Percentiles rank a stretch among this genome's conserved stretches.
Conservation (phyloP, 1,140 invertebrate species). For the Anoplolepis gracilipes region DNA sequence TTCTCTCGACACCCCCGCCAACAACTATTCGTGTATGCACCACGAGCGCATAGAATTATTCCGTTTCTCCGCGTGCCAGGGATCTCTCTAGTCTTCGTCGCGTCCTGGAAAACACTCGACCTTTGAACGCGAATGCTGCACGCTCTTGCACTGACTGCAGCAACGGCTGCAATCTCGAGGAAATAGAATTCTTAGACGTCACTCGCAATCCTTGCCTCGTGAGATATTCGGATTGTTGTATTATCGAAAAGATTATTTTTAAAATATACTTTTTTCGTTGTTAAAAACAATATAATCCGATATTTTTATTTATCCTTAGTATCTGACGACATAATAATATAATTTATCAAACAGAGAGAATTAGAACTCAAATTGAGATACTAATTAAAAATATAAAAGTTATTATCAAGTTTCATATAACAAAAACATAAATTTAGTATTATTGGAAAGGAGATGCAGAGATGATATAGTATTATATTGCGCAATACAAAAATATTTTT, state of each 20-base stretch:
- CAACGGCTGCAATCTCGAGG: conserved; percentile 32
- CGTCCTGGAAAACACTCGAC: conserved; percentile 39
- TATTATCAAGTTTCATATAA: not conserved
- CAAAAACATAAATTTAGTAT: not conserved
- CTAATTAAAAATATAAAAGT: not conserved
- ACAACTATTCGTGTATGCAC: conserved; percentile 46
- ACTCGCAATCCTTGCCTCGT: not conserved
- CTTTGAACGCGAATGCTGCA: conserved; percentile 29
- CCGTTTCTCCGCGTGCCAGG: conserved; percentile 53
- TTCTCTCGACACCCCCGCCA: conserved; percentile 1
- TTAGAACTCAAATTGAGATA: not conserved
- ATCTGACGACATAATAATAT: not conserved
- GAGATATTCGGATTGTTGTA: not conserved
- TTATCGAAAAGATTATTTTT: not conserved
- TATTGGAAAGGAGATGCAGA: not conserved
- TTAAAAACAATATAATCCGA: not conserved
- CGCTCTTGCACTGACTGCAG: conserved; percentile 15
- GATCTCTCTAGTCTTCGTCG: conserved; percentile 19
- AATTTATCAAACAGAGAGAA: not conserved
- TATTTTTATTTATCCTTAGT: not conserved
- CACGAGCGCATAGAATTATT: conserved; percentile 45
- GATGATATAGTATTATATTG: not conserved
- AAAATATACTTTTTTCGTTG: not conserved
- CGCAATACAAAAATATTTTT: not conserved
- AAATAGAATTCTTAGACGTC: conserved; percentile 1